These are phyloP conservation scores for Enoplosus armatus DNA, from an alignment of 2,797 vertebrate species.

Conservation along the genomic window DNA sequence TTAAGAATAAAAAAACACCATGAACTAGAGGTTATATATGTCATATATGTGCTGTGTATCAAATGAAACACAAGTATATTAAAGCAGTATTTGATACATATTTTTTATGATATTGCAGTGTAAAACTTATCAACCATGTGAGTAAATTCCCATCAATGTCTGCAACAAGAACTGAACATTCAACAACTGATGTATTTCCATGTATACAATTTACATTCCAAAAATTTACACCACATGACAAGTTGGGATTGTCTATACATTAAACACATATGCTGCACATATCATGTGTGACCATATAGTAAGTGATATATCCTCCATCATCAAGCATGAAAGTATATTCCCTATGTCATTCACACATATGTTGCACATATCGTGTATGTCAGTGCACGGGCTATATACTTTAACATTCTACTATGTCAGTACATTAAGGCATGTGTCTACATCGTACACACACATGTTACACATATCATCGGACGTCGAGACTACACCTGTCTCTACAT, in stretches of 20 bases:
- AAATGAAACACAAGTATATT: background rate
- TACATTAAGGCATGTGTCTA: constrained; percentile 75
- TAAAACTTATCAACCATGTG: constrained; percentile 1
- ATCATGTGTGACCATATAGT: constrained; percentile 61
- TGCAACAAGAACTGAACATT: constrained; percentile 22
- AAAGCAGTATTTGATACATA: background rate
- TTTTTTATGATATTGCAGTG: background rate
- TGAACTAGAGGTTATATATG: background rate
- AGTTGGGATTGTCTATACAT: constrained; percentile 50
- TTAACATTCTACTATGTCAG: constrained; percentile 76
- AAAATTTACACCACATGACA: constrained; percentile 55
- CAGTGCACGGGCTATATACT: constrained; percentile 57
- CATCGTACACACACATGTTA: constrained; percentile 76
- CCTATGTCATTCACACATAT: constrained; percentile 72
- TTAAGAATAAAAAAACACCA: constrained; percentile 16
- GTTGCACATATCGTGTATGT: constrained; percentile 69
- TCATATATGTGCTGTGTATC: background rate
- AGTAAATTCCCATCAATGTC: constrained; percentile 16
- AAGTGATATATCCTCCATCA: constrained; percentile 69
- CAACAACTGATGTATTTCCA: constrained; percentile 15
- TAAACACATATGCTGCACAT: constrained; percentile 67
- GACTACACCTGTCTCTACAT: constrained; percentile 84
- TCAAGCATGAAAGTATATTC: constrained; percentile 65
- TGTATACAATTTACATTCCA: constrained; percentile 50
- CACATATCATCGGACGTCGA: constrained; percentile 76